Evolutionary conservation across 2,888 invertebrate genomes (phyloP).

Genomic region (Leptinotarsa haldemani): DNA sequence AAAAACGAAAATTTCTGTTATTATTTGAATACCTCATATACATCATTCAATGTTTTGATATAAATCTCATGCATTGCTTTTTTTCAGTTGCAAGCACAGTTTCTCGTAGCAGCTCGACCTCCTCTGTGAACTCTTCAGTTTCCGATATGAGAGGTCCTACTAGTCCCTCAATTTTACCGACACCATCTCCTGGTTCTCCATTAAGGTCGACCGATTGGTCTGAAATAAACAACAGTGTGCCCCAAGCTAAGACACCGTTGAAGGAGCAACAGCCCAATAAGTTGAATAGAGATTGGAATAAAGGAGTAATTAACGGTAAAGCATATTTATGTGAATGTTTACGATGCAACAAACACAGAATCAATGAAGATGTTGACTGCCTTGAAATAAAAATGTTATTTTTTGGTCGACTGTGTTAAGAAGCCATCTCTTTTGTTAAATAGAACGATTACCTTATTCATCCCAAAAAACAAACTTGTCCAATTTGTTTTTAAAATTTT

Average conservation of each 20-base stretch:
- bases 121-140: slow-evolving; percentile 71
- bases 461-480: no score
- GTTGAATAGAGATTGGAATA: slow-evolving; percentile 58
- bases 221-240: slow-evolving; percentile 63
- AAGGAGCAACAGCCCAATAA: slow-evolving; percentile 66
- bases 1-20: no score
- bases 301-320: slow-evolving; percentile 53
- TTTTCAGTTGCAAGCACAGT: slow-evolving; percentile 62
- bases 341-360: no score
- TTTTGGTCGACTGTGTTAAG: no score
- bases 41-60: background rate
- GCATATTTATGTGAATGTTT: slow-evolving; percentile 1
- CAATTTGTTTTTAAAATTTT: no score
- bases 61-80: background rate
- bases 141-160: slow-evolving; percentile 65
- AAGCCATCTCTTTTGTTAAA: no score
- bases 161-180: slow-evolving; percentile 58
- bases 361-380: no score
- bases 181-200: slow-evolving; percentile 62
- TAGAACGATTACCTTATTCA: no score
- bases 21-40: no score
- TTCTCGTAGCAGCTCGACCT: slow-evolving; percentile 75
- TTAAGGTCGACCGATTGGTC: slow-evolving; percentile 70
- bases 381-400: no score
- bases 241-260: slow-evolving; percentile 66